Evolutionary conservation across 1,140 invertebrate genomes (phyloP).

Genomic region (Andrena cerasifolii): DNA sequence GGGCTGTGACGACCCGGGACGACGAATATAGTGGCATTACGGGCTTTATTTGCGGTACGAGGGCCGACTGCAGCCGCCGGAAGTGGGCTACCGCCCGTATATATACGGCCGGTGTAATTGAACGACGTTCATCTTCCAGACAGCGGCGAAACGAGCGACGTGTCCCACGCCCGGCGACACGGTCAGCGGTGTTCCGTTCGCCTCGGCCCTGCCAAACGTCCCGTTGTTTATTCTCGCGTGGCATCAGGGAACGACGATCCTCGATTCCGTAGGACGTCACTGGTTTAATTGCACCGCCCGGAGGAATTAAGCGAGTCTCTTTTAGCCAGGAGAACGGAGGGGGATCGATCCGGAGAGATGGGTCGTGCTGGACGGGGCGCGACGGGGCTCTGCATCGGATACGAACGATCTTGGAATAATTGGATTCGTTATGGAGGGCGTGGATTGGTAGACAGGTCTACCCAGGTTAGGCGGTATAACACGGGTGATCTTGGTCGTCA

Average conservation of each 20-base stretch:
- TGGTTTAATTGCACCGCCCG: constrained; percentile 58
- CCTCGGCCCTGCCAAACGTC: constrained; percentile 12
- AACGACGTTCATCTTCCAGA: constrained; percentile 66
- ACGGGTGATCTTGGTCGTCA: too few relatives aligned
- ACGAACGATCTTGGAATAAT: too few relatives aligned
- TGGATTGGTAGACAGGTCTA: too few relatives aligned
- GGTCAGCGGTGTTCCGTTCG: constrained; percentile 9
- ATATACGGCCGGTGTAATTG: constrained; percentile 59
- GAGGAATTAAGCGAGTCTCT: constrained; percentile 57
- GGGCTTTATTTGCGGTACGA: background rate
- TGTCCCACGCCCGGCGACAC: constrained; percentile 31
- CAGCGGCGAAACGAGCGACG: constrained; percentile 41
- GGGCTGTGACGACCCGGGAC: too few relatives aligned
- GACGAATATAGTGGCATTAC: background rate
- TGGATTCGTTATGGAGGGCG: too few relatives aligned
- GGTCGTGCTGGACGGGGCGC: too few relatives aligned
- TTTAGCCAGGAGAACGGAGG: constrained; percentile 34
- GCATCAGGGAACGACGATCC: constrained; percentile 30
- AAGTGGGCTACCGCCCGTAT: background rate
- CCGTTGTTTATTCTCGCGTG: constrained; percentile 51
- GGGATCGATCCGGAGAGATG: too few relatives aligned
- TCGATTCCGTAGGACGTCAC: constrained; percentile 43
- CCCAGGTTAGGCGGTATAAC: too few relatives aligned
- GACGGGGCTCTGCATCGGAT: too few relatives aligned
- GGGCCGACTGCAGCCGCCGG: background rate